Percentiles rank a stretch among this genome's conserved stretches.
Conservation (phyloP, 2,113 vertebrate species). For the Misgurnus anguillicaudatus region DNA sequence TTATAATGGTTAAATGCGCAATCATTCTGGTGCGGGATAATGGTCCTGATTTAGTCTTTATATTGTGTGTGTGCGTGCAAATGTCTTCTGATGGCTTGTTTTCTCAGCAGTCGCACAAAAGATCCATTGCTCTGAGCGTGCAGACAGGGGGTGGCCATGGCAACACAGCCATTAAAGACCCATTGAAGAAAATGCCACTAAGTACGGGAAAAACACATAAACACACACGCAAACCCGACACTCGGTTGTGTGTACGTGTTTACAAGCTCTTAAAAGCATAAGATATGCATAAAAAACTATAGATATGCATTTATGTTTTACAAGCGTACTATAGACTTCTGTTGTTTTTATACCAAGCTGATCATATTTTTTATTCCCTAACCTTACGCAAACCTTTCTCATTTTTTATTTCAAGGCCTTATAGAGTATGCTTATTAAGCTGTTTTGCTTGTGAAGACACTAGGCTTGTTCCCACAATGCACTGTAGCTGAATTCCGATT, state of each 20-base stretch:
- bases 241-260: not conserved
- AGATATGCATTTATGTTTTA: not conserved
- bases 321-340: too few relatives aligned
- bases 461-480: too few relatives aligned
- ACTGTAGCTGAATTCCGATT: too few relatives aligned
- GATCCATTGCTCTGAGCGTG: constrained; percentile 30
- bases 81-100: constrained; percentile 36
- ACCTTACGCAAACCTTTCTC: too few relatives aligned
- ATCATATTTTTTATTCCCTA: too few relatives aligned
- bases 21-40: constrained; percentile 10
- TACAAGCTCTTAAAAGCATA: not conserved
- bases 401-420: too few relatives aligned
- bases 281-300: not conserved
- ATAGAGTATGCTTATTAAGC: too few relatives aligned
- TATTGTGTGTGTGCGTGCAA: not conserved
- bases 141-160: constrained; percentile 46
- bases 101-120: constrained; percentile 42
- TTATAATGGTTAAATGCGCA: constrained; percentile 14
- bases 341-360: too few relatives aligned
- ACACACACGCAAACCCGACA: constrained; percentile 7
- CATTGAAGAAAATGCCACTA: constrained; percentile 43
- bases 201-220: constrained; percentile 10
- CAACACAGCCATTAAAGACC: constrained; percentile 48
- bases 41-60: constrained; percentile 3
- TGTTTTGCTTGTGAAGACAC: too few relatives aligned